Conservation (phyloP, 2,113 vertebrate species). For the Callipepla squamata region DNA sequence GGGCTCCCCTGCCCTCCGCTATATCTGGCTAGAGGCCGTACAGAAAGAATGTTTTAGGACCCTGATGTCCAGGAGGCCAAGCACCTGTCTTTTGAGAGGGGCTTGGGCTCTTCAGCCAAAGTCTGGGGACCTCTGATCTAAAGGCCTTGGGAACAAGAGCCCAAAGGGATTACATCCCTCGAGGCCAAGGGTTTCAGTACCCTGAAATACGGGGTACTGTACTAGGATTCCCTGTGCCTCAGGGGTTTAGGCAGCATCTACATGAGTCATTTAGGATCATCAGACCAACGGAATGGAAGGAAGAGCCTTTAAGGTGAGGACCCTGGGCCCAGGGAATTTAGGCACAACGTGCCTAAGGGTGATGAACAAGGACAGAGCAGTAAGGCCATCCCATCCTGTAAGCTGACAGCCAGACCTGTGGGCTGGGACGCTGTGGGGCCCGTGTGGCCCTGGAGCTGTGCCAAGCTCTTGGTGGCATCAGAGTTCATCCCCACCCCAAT, state of each 20-base stretch:
- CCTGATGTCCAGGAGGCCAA: not conserved
- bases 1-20: not conserved
- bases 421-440: not conserved
- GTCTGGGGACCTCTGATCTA: not conserved
- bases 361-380: not conserved
- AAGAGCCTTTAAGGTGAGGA: accelerated
- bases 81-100: not conserved
- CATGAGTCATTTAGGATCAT: not conserved
- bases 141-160: not conserved
- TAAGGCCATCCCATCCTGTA: accelerated
- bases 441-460: accelerated
- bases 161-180: not conserved
- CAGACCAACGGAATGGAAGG: not conserved
- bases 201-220: not conserved
- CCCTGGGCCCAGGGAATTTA: accelerated
- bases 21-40: not conserved
- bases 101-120: not conserved
- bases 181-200: not conserved
- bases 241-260: not conserved
- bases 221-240: not conserved
- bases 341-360: not conserved
- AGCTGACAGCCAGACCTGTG: not conserved
- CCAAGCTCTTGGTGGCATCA: not conserved
- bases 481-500: no score
- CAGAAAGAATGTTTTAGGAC: not conserved